phyloP scores from a whole-genome alignment of 1,140 invertebrate genomes.

The Drosophila prosaltans region DNA sequence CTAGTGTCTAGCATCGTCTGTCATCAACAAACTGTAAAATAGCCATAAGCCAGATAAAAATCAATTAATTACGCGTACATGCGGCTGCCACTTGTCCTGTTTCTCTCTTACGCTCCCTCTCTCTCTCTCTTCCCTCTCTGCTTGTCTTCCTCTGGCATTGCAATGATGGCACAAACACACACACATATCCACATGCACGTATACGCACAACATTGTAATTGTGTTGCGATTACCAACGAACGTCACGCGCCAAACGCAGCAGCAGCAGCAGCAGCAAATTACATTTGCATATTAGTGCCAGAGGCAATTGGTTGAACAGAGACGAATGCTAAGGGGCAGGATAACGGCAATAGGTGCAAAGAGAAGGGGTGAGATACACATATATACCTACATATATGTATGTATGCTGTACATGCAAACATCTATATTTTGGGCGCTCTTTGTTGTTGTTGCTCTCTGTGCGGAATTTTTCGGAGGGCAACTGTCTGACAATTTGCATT shows the following conservation, averaged over 20 bases:
- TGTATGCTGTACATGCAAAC: conserved; percentile 40
- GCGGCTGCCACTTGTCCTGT: conserved; percentile 40
- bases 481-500: conserved; percentile 71
- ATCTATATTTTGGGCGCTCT: conserved; percentile 35
- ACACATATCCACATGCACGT: conserved; percentile 21
- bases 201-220: conserved; percentile 76
- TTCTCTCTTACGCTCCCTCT: background rate
- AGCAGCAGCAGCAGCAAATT: conserved; percentile 55
- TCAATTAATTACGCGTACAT: conserved; percentile 82
- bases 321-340: conserved; percentile 5
- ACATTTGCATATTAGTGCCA: conserved; percentile 78
- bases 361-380: no score
- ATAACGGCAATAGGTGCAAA: background rate
- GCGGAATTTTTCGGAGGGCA: conserved; percentile 32
- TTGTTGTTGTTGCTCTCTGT: conserved; percentile 13
- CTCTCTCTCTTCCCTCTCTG: background rate
- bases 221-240: conserved; percentile 79
- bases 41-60: conserved; percentile 82
- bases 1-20: conserved; percentile 73
- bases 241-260: conserved; percentile 76
- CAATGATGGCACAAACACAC: conserved; percentile 37
- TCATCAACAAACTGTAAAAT: conserved; percentile 83
- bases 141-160: conserved; percentile 28
- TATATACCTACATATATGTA: no score
- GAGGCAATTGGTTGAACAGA: conserved; percentile 22